Evolutionary conservation across 2,888 invertebrate genomes (phyloP), one percentile per base, ranked within the genome.

Genomic region (Stramonita haemastoma): DNA sequence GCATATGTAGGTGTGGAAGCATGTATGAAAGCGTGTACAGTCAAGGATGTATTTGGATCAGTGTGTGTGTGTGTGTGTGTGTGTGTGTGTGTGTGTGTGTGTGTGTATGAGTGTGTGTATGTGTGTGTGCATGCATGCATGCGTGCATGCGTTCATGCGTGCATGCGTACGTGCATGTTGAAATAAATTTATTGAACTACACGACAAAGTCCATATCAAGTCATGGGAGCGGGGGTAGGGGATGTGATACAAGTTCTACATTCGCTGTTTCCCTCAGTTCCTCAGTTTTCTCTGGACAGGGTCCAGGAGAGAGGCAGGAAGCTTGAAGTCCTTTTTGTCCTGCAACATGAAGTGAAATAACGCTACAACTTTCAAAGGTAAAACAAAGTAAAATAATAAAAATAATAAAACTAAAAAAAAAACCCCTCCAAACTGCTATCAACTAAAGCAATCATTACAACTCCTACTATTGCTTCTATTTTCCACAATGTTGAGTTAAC

Each of bases 241-340:
- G 13, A 60, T 56, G 34, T 56, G 26, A 6, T 13, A 6, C 19
- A 34, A 22, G 70, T 11, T 73, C 73, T 73, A 73, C 73, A 73
- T n/a, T 19, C 15, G 13, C 22, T 22, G 60, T 60, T 60, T 60
- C 60, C 13, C 36, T 29, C 15, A 4, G 26, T n/a, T 29, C 29
- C 19, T 57, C 29, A 85, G 56, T 85, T 85, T 85, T 19, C 85
- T 36, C 60, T 60, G n/a, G 19, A 85, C 85, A 32, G 29, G 85
- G 17, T 85, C 29, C 85, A 85, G 29, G 29, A 85, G 34, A 29
- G 56, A n/a, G 26, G 85, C 29, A 11, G 85, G 60, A n/a, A 85
- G 85, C 13, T 22, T 57, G 22, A 85, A 85, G 57, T n/a, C 60
- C 32, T 85, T 85, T 15, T 13, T 13, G 17, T 85, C 85, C 85